These are phyloP conservation scores for Lutjanus campechanus DNA, from an alignment of 2,797 vertebrate genomes.

Conservation along the genomic window DNA sequence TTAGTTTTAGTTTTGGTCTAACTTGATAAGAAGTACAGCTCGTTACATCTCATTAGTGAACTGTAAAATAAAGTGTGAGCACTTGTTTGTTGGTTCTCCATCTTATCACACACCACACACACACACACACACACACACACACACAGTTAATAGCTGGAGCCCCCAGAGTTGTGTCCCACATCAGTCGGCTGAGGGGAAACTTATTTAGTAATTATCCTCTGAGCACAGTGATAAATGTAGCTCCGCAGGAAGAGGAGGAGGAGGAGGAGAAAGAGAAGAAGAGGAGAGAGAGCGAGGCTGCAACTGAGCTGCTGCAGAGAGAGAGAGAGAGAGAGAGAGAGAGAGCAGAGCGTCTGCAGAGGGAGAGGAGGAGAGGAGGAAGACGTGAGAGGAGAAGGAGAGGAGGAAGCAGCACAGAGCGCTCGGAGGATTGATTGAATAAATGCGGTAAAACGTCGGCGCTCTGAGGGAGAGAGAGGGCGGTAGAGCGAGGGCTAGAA, in stretches of 20 bases:
- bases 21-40: too few species aligned
- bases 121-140: slow-evolving; percentile 17
- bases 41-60: too few species aligned
- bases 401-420: slow-evolving; percentile 88
- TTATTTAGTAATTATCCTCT: slow-evolving; percentile 62
- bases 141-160: slow-evolving; percentile 24
- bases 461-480: slow-evolving; percentile 38
- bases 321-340: not conserved
- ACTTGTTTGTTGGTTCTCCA: not conserved
- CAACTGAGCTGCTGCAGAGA: slow-evolving; percentile 24
- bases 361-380: slow-evolving; percentile 26
- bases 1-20: not conserved
- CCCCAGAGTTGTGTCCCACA: slow-evolving; percentile 72
- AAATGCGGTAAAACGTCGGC: slow-evolving; percentile 87
- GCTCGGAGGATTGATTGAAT: slow-evolving; percentile 92
- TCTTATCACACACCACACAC: not conserved
- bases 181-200: slow-evolving; percentile 59
- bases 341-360: slow-evolving; percentile 22
- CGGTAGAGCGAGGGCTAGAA: slow-evolving; percentile 72
- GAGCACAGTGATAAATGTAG: slow-evolving; percentile 31
- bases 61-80: too few species aligned
- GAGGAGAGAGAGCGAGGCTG: not conserved
- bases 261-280: slow-evolving; percentile 13
- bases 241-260: slow-evolving; percentile 31
- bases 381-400: slow-evolving; percentile 32